These are phyloP conservation scores for Ylistrum balloti DNA, from an alignment of 1,140 invertebrate genomes.

Conservation along the genomic window DNA sequence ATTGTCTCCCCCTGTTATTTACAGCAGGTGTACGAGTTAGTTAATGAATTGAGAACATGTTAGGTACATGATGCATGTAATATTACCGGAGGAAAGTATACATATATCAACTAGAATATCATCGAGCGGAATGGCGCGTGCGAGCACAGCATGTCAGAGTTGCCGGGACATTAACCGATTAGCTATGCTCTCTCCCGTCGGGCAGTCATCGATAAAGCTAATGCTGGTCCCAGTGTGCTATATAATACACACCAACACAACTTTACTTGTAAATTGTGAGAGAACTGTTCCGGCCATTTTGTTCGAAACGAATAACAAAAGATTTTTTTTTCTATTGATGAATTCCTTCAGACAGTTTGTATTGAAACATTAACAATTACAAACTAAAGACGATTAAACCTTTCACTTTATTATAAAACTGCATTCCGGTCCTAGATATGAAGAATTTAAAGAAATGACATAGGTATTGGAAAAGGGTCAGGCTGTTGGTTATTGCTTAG, in stretches of 20 bases:
- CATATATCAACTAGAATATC: background rate
- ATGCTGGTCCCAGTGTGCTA: background rate
- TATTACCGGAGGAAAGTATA: background rate
- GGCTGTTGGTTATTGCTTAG: no score
- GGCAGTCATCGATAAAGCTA: background rate
- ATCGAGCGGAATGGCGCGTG: background rate
- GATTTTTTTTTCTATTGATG: no score
- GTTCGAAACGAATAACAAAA: background rate
- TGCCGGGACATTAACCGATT: background rate
- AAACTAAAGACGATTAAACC: no score
- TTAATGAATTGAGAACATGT: slow-evolving; percentile 29
- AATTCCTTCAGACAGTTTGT: no score
- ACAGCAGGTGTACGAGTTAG: background rate
- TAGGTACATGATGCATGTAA: background rate
- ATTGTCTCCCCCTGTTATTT: background rate
- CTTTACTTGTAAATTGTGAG: background rate
- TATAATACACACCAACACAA: background rate
- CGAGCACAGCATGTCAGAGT: background rate
- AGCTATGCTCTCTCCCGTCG: background rate
- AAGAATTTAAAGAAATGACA: no score
- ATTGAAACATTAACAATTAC: no score
- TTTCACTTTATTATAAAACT: no score
- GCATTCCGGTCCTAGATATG: no score
- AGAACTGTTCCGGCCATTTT: background rate
- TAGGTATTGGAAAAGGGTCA: no score